Percentiles rank a stretch among this genome's conserved stretches.
Evolutionary conservation across 1,140 invertebrate genomes (phyloP).

Genomic region (Drosophila nikananu): DNA sequence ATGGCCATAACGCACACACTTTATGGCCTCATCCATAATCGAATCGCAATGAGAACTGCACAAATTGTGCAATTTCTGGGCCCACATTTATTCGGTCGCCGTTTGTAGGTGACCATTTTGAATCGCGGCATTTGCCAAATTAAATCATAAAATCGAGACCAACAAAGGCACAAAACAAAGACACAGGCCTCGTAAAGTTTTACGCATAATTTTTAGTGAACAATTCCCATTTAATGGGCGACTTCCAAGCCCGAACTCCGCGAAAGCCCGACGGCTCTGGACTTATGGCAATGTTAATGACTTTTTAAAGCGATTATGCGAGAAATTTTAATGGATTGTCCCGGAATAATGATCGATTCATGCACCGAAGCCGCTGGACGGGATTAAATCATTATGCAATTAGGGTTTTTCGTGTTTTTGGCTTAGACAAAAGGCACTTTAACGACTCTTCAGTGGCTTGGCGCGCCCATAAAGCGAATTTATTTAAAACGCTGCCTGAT

Average conservation of each 20-base stretch:
- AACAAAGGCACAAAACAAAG: slow-evolving; percentile 35
- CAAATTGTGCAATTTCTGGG: slow-evolving; percentile 62
- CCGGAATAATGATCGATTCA: slow-evolving; percentile 73
- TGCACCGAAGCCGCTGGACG: slow-evolving; percentile 41
- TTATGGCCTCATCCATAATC: slow-evolving; percentile 80
- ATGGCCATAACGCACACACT: slow-evolving; percentile 83
- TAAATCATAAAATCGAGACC: slow-evolving; percentile 36
- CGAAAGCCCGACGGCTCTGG: slow-evolving; percentile 15
- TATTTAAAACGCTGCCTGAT: slow-evolving; percentile 64
- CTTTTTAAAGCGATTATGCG: slow-evolving; percentile 75
- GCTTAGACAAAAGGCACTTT: slow-evolving; percentile 57
- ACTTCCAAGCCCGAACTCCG: slow-evolving; percentile 21
- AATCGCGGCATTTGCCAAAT: slow-evolving; percentile 45
- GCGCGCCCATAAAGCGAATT: slow-evolving; percentile 51
- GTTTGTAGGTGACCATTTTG: slow-evolving; percentile 22
- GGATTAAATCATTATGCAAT: slow-evolving; percentile 81
- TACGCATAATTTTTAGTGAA: slow-evolving; percentile 34
- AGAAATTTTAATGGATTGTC: slow-evolving; percentile 49
- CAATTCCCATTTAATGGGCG: slow-evolving; percentile 41
- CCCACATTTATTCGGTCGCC: slow-evolving; percentile 46
- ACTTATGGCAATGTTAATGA: slow-evolving; percentile 66
- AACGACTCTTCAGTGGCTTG: slow-evolving; percentile 44
- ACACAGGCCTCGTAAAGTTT: slow-evolving; percentile 28
- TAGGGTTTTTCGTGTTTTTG: slow-evolving; percentile 55
- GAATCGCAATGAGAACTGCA: slow-evolving; percentile 68